Base-by-base conservation (phyloP, 2,888 invertebrate species). In the Leucoptera coffeella region DNA sequence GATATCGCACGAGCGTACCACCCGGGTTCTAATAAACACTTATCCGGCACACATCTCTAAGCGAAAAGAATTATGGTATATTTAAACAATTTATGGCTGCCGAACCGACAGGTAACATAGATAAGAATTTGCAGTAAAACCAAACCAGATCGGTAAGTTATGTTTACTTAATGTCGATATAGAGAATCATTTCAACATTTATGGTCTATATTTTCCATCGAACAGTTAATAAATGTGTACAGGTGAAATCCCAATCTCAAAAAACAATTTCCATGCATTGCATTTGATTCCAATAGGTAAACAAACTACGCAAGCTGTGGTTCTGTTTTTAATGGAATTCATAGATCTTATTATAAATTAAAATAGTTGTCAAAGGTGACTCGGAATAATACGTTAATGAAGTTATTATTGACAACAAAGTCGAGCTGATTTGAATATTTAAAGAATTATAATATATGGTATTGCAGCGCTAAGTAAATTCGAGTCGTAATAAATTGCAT, bases 31-130 rank as follows among this genome's bases (percentile, higher is more conserved):
- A 64, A 64, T 61, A 58, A 58, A 48, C 56, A 50, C 46, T 59
- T 64, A 67, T 69, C 67, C 38, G 32, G 30, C 24, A 32, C 35
- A 38, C 42, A 67, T 69, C 67, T 62, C 40, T 50, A 45, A 56
- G 47, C 58, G 58, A 54, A 47, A 54, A 64, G 69, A 65, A 52
- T 57, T 67, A 64, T 65, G 50, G 61, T 42, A 54, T 61, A 61
- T 65, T 65, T 60, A 57, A 51, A 59, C 48, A 62, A 67, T 62
- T 60, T 64, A 69, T 64, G 41, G 61, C 51, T 35, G 50, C 50
- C 47, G 47, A 53, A 58, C 45, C 58, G 58, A 58, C 62, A 54
- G 55, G 50, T 45, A 49, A 46, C 39, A 37, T n/a, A 56, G 64
- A 67, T 67, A 64, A 59, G 47, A n/a, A n/a, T n/a, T n/a, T n/a